Conservation (phyloP, 2,797 vertebrate species). For the Garrulus glandarius region DNA sequence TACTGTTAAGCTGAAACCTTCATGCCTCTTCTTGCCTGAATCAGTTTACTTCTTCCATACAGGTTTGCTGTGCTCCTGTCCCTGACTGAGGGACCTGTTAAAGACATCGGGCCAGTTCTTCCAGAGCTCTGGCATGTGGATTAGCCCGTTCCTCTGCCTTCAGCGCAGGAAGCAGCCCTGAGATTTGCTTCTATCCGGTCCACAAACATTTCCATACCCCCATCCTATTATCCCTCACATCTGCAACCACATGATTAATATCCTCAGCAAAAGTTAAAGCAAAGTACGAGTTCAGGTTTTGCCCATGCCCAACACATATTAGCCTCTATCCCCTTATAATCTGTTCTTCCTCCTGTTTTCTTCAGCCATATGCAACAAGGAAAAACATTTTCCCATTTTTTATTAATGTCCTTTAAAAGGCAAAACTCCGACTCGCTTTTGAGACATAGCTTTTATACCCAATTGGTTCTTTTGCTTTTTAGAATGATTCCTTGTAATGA, state of each 20-base stretch:
- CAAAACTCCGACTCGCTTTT: neutral
- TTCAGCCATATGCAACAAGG: neutral
- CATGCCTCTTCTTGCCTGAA: conserved; percentile 46
- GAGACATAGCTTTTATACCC: neutral
- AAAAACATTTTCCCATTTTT: neutral
- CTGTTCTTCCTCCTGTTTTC: neutral
- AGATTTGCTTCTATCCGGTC: conserved; percentile 21
- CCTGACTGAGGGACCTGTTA: conserved; percentile 21
- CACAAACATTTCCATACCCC: conserved; percentile 11
- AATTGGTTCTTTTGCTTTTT: neutral
- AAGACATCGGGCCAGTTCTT: conserved; percentile 48
- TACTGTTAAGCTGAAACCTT: neutral
- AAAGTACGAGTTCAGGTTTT: neutral
- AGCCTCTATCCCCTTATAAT: neutral
- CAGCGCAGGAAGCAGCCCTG: neutral
- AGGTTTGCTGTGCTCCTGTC: neutral
- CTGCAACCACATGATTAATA: conserved; percentile 26
- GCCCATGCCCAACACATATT: neutral
- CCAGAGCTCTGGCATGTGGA: conserved; percentile 50
- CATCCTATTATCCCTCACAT: conserved; percentile 4
- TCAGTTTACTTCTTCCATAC: neutral
- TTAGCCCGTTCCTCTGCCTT: conserved; percentile 54
- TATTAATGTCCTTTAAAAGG: neutral
- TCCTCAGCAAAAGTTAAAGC: conserved; percentile 4
- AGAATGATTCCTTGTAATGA: neutral